phyloP scores from a whole-genome alignment of 53 echinoderm and acorn worm species.

The Astropecten irregularis region DNA sequence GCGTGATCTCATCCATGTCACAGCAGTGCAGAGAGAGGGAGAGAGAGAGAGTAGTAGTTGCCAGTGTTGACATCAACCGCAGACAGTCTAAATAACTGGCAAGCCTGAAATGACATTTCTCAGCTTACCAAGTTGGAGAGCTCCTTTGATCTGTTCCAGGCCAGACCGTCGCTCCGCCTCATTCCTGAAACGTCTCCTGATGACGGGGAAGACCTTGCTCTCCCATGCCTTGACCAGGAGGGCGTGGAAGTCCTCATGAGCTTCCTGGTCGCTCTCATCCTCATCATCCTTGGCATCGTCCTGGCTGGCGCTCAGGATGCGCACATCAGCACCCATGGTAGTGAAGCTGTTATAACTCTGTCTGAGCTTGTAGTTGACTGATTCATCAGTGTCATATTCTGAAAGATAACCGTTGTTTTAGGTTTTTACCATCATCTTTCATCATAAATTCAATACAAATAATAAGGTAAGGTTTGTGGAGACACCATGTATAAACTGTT shows the following conservation, averaged over 20 bases:
- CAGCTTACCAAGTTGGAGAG: conserved; percentile 82
- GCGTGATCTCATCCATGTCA: too few species aligned
- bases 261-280: conserved; percentile 74
- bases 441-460: too few species aligned
- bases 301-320: conserved; percentile 57
- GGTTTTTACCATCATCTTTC: too few species aligned
- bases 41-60: too few species aligned
- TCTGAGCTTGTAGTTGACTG: conserved; percentile 70
- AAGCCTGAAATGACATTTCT: too few species aligned
- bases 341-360: conserved; percentile 83
- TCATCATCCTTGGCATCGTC: conserved; percentile 66
- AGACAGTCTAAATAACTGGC: too few species aligned
- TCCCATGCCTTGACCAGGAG: conserved; percentile 91
- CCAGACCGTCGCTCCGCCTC: conserved; percentile 89
- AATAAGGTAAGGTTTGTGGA: too few species aligned
- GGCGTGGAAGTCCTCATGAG: conserved; percentile 83
- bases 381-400: conserved; percentile 80
- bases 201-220: conserved; percentile 87
- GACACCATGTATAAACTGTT: too few species aligned
- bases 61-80: too few species aligned
- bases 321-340: conserved; percentile 68
- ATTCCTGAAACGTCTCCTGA: conserved; percentile 79
- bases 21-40: too few species aligned
- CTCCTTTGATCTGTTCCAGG: conserved; percentile 90
- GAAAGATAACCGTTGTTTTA: too few species aligned